Evolutionary conservation across 1,140 invertebrate species (phyloP).

Genomic region (Sarcophaga peregrina): DNA sequence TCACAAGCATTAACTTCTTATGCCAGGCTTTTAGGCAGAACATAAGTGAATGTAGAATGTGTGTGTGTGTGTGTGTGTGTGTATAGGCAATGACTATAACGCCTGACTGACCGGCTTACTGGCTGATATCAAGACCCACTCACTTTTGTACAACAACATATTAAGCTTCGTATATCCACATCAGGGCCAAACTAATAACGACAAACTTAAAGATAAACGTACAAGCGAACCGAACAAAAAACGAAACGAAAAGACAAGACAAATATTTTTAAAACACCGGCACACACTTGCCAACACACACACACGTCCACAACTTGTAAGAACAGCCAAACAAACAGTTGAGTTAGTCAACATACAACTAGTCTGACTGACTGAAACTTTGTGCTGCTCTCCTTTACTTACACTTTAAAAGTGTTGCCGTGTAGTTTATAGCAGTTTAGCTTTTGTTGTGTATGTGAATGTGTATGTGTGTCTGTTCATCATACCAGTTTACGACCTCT

Average conservation of each 20-base stretch:
- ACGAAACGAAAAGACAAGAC: not conserved
- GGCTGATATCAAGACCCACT: not conserved
- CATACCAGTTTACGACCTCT: not conserved
- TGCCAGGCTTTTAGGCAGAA: not conserved
- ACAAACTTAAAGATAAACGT: not conserved
- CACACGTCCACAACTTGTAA: too few species aligned
- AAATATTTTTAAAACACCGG: not conserved
- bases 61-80: too few species aligned
- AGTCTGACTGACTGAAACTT: not conserved
- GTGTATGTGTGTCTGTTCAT: not conserved
- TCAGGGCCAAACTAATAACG: not conserved
- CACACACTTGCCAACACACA: too few species aligned
- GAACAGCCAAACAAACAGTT: too few species aligned
- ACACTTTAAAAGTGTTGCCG: not conserved
- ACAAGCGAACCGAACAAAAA: not conserved
- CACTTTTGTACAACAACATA: too few species aligned
- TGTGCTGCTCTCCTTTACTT: not conserved
- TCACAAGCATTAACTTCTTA: constrained; percentile 26
- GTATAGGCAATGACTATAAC: not conserved
- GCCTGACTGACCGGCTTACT: not conserved
- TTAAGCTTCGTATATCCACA: not conserved
- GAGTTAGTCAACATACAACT: not conserved
- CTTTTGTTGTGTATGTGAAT: too few species aligned
- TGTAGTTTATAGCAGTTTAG: not conserved
- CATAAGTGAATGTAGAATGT: not conserved